Evolutionary conservation across 2,113 vertebrate genomes (phyloP).

Genomic region (human (Homo sapiens)): DNA sequence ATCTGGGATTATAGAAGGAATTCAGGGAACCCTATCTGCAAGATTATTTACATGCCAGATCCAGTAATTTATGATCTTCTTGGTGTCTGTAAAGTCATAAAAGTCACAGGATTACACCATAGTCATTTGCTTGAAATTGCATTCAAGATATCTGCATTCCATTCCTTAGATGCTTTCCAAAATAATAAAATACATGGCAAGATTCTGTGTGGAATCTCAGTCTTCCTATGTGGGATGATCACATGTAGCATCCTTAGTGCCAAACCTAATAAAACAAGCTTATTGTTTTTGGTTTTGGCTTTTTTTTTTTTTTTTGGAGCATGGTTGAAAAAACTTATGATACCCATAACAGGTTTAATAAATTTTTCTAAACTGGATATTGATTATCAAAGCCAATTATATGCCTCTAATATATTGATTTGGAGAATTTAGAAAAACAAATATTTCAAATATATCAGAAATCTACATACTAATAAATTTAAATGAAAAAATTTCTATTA

Average conservation of each 20-base stretch:
- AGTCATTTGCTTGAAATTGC: background rate
- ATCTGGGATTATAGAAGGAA: background rate
- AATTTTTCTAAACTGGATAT: background rate
- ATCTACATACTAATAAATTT: background rate
- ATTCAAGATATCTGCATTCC: background rate
- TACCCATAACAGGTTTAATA: background rate
- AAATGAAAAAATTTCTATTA: background rate
- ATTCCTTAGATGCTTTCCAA: background rate
- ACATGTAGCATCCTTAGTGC: background rate
- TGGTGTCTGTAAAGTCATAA: background rate
- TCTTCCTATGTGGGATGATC: background rate
- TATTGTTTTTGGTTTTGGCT: background rate
- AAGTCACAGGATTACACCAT: background rate
- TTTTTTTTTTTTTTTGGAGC: background rate
- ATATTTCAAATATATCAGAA: background rate
- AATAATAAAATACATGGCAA: background rate
- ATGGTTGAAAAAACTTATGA: background rate
- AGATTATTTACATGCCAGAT: background rate
- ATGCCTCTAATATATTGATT: background rate
- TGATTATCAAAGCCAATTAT: background rate
- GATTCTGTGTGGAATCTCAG: background rate
- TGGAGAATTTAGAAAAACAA: background rate
- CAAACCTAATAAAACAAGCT: background rate
- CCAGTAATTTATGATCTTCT: background rate
- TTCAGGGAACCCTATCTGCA: background rate